A percentile compares a stretch with the other conserved stretches of the same genome.
Evolutionary conservation across 2,113 vertebrate genomes (phyloP).

Genomic region (Phrynosoma platyrhinos): DNA sequence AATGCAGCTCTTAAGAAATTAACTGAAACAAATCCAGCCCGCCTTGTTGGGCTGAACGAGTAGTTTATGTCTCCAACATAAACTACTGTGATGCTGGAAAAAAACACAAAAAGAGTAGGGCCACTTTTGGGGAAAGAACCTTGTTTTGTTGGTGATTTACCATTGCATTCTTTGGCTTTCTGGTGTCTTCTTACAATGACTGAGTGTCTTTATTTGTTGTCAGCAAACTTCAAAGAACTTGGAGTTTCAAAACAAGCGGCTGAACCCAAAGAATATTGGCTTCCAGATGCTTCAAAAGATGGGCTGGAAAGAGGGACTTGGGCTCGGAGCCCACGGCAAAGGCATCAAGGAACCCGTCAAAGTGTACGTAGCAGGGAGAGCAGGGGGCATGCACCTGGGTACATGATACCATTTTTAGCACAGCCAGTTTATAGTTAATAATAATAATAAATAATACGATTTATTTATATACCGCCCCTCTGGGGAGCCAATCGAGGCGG

Average conservation of each 20-base stretch:
- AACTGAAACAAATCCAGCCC: too few species aligned
- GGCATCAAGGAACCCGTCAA: constrained; percentile 92
- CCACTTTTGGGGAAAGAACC: too few species aligned
- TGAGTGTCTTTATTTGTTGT: neutral
- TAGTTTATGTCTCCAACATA: too few species aligned
- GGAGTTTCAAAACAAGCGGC: constrained; percentile 81
- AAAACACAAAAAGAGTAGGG: too few species aligned
- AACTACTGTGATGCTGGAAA: too few species aligned
- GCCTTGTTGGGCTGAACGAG: too few species aligned
- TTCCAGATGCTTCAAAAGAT: constrained; percentile 99
- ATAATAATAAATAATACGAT: too few species aligned
- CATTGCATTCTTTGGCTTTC: too few species aligned
- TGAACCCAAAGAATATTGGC: constrained; percentile 93
- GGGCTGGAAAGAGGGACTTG: constrained; percentile 97
- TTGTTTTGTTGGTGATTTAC: neutral
- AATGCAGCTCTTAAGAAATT: too few species aligned
- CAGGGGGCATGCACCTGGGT: neutral
- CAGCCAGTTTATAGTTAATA: constrained; percentile 16
- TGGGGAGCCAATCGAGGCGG: too few species aligned
- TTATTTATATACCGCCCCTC: too few species aligned
- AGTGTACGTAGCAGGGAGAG: constrained; percentile 72
- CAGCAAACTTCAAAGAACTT: constrained; percentile 75
- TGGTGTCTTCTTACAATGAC: neutral
- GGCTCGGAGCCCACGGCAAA: constrained; percentile 88
- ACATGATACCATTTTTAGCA: neutral